Evolutionary conservation across 2,113 vertebrate genomes (phyloP), one percentile per base, ranked within the genome.

Genomic region (Mobula birostris): DNA sequence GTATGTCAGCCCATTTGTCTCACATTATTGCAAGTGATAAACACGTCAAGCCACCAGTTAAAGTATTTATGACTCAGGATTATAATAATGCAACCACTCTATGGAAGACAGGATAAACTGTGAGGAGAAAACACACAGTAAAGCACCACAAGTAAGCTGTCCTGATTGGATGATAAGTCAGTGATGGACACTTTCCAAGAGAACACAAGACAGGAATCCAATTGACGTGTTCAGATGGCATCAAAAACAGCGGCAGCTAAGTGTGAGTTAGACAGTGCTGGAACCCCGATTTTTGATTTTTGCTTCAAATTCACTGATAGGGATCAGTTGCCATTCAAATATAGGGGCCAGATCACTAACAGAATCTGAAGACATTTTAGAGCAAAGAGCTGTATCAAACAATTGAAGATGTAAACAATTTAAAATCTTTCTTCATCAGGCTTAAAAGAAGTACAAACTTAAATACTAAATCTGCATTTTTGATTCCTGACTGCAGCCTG

Each of bases 31-130:
- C 85, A 68, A 32, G 61, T 5, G 63, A 32, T 68, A 66, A 90
- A 90, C 14, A 32, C 66, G 68, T 93, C 90, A 74, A 93, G 29
- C 17, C 17, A 32, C 32, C 90, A 93, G 68, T 74, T 72, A 24
- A 36, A 72, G 72, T 74, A 93, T 93, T 93, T 74, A 93, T 74
- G 68, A 70, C 68, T 93, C 40, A 93, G 68, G 90, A 70, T 93
- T 74, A 74, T 17, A 74, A 74, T 72, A 93, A 21, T 93, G 32
- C 68, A 74, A 93, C 36, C 12, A 19, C 32, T 74, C 36, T 3
- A 7, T 40, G 7, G 63, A 48, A 74, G 40, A 40, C 21, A 74
- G 4, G 6, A 93, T 36, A 9, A 29, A 72, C 90, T 14, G 8
- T 90, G 15, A 93, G 27, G 29, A 72, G 8, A 48, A 21, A 24